Evolutionary conservation across 2,113 vertebrate species (phyloP).

Genomic region (Ursus arctos): DNA sequence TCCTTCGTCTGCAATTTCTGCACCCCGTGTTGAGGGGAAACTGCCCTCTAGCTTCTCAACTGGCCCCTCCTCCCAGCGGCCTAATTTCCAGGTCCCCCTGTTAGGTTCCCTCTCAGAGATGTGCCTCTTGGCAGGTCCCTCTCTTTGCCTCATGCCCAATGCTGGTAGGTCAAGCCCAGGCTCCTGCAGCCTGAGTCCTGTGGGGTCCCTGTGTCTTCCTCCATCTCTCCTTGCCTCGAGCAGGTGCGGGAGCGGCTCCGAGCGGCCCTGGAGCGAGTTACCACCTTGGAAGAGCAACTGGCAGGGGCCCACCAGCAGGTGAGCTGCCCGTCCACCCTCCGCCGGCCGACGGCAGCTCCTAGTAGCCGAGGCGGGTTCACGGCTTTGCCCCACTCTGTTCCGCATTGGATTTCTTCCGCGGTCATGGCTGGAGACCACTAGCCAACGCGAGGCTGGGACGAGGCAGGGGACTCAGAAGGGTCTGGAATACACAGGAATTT

Average conservation of each 20-base stretch:
- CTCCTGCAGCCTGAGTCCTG: not conserved
- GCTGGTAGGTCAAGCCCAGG: not conserved
- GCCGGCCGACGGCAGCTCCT: not conserved
- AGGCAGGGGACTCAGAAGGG: not conserved
- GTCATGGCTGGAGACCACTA: not conserved
- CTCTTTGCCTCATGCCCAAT: not conserved
- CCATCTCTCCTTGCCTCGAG: constrained; percentile 12
- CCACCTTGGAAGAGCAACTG: constrained; percentile 95
- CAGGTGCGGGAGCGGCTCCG: constrained; percentile 97
- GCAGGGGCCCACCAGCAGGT: constrained; percentile 95
- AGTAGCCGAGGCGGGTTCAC: not conserved
- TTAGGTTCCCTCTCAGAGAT: not conserved
- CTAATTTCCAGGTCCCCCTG: not conserved
- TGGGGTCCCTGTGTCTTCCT: not conserved
- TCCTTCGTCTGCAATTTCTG: not conserved
- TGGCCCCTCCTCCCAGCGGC: not conserved
- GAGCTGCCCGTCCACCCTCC: not conserved
- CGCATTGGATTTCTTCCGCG: not conserved
- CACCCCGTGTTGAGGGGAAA: not conserved
- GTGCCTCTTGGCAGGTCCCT: not conserved
- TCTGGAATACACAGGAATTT: not conserved
- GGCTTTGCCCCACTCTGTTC: not conserved
- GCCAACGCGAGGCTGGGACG: not conserved
- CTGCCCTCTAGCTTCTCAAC: not conserved
- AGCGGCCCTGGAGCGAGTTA: constrained; percentile 95